Evolutionary conservation across 2,888 invertebrate species (phyloP).

Genomic region (Rhogogaster chlorosoma): DNA sequence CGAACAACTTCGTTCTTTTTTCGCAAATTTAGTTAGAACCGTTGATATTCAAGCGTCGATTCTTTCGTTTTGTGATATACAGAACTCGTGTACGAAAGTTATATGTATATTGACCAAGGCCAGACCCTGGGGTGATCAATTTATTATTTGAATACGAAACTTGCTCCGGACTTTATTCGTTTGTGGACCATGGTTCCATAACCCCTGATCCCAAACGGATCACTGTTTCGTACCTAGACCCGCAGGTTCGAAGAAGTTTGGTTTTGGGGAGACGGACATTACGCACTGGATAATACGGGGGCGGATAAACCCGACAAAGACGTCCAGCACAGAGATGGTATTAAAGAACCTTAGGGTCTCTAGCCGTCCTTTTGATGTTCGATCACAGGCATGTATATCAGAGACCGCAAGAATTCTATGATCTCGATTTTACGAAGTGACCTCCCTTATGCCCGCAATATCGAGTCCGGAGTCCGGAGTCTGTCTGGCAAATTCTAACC

Average conservation of each 20-base stretch:
- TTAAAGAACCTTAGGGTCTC: constrained; percentile 18
- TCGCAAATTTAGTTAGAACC: not conserved
- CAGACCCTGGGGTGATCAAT: not conserved
- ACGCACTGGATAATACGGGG: constrained; percentile 13
- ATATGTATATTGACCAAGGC: not conserved
- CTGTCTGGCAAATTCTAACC: not conserved
- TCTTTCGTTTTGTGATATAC: not conserved
- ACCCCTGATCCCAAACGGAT: not conserved
- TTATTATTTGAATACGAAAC: constrained; percentile 12
- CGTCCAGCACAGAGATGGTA: constrained; percentile 30
- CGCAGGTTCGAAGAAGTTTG: not conserved
- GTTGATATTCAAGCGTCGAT: not conserved
- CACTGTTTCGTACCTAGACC: not conserved
- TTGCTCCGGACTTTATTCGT: not conserved
- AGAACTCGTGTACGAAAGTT: not conserved
- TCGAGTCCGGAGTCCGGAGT: not conserved
- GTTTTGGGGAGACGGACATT: not conserved
- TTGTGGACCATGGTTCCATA: constrained; percentile 1
- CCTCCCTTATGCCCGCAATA: not conserved
- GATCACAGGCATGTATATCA: not conserved
- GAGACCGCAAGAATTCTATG: constrained; percentile 34
- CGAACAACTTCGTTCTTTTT: not conserved
- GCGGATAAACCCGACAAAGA: constrained; percentile 1
- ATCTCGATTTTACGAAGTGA: constrained; percentile 13
- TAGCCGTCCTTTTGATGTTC: constrained; percentile 24